Percentiles rank a stretch among this genome's conserved stretches.
phyloP scores from a whole-genome alignment of 92 coral and sea anemone genomes.

The Scolanthus callimorphus region DNA sequence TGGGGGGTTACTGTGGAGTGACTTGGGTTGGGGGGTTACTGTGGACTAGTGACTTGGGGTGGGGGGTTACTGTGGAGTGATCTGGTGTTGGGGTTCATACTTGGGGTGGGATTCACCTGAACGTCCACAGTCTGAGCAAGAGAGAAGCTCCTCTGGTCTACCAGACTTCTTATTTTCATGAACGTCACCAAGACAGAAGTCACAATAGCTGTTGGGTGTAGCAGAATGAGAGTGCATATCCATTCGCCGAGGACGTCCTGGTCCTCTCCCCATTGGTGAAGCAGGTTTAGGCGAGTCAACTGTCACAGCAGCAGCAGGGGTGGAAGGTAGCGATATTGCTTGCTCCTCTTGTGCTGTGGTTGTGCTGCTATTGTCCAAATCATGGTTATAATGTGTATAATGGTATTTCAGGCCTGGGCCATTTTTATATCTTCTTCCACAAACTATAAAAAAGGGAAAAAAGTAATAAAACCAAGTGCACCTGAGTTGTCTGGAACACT shows the following conservation, averaged over 20 bases:
- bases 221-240: conserved; percentile 45
- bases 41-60: no score
- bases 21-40: no score
- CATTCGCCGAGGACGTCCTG: conserved; percentile 56
- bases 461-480: no score
- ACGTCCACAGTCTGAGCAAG: conserved; percentile 98
- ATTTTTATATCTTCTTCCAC: conserved; percentile 97
- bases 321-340: conserved; percentile 37
- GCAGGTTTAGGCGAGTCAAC: conserved; percentile 73
- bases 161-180: conserved; percentile 82
- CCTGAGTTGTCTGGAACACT: no score
- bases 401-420: conserved; percentile 98
- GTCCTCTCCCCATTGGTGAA: conserved; percentile 36
- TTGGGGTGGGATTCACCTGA: no score
- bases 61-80: no score
- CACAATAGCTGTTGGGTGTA: conserved; percentile 94
- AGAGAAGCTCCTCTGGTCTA: conserved; percentile 83
- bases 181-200: conserved; percentile 95
- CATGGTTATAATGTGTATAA: conserved; percentile 94
- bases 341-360: conserved; percentile 55
- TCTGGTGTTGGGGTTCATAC: no score
- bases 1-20: no score
- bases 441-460: no score
- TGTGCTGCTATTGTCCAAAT: conserved; percentile 44
- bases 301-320: conserved; percentile 39